These are phyloP conservation scores for Kryptopterus vitreolus DNA, from an alignment of 2,797 vertebrate genomes.

Conservation along the genomic window DNA sequence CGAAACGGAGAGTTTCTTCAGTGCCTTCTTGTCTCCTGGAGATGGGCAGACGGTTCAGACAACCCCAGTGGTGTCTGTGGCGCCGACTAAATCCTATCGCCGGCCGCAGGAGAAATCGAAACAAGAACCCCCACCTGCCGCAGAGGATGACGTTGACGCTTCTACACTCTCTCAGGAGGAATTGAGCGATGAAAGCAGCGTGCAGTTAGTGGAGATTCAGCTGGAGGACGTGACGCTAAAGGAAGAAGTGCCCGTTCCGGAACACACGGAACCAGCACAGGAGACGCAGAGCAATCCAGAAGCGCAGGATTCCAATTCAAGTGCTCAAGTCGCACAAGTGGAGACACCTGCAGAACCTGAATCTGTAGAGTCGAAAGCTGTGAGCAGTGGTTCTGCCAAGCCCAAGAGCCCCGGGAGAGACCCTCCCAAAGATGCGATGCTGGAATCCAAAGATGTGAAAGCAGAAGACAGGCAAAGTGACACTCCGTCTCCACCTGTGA, in stretches of 20 bases:
- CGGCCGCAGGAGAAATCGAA: constrained; percentile 83
- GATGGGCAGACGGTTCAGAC: constrained; percentile 78
- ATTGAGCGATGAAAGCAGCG: constrained; percentile 39
- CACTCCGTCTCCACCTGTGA: constrained; percentile 93
- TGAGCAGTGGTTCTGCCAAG: constrained; percentile 54
- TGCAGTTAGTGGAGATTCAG: constrained; percentile 55
- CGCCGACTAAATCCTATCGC: constrained; percentile 85
- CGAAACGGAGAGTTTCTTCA: constrained; percentile 95
- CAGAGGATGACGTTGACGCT: constrained; percentile 51
- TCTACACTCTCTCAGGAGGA: constrained; percentile 55
- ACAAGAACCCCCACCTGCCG: constrained; percentile 53
- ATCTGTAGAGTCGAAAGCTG: constrained; percentile 40
- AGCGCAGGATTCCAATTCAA: constrained; percentile 40
- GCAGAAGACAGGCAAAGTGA: constrained; percentile 92
- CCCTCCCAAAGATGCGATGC: constrained; percentile 75
- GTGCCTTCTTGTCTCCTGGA: constrained; percentile 86
- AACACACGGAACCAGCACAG: constrained; percentile 21
- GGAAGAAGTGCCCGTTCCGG: constrained; percentile 52
- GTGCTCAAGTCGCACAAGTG: constrained; percentile 50
- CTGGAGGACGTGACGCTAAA: constrained; percentile 52
- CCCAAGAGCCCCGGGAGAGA: constrained; percentile 59
- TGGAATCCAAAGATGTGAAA: constrained; percentile 88
- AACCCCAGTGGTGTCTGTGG: constrained; percentile 86
- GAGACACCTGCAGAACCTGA: constrained; percentile 46
- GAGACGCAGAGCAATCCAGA: constrained; percentile 36